Evolutionary conservation across 2,113 vertebrate species (phyloP).

Genomic region (Azemiops feae): DNA sequence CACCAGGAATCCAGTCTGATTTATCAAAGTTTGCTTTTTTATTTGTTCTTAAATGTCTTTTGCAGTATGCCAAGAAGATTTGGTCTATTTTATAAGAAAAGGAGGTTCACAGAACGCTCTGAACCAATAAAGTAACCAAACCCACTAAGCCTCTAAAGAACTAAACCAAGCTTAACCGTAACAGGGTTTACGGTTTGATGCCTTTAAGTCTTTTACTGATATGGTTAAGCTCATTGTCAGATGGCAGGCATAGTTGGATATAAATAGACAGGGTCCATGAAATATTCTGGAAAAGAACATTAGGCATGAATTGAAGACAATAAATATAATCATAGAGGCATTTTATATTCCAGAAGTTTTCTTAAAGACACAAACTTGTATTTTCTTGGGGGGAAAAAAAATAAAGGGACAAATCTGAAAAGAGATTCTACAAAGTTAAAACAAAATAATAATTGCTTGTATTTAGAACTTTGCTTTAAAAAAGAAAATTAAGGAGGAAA

Average conservation of each 20-base stretch:
- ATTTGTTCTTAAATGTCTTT: neutral
- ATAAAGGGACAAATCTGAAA: neutral
- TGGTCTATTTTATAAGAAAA: neutral
- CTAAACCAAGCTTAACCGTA: neutral
- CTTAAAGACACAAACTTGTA: neutral
- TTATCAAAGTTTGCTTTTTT: neutral
- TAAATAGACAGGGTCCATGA: neutral
- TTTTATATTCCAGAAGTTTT: neutral
- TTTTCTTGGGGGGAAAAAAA: too few relatives aligned
- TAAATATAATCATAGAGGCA: neutral
- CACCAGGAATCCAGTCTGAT: neutral
- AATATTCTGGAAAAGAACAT: neutral
- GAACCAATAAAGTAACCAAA: neutral
- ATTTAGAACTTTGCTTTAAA: neutral
- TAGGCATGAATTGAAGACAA: neutral
- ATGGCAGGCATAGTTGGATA: neutral
- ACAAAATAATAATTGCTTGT: neutral
- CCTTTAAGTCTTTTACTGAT: neutral
- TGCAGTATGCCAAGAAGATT: neutral
- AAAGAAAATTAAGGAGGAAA: neutral
- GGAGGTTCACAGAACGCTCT: neutral
- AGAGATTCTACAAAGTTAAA: neutral
- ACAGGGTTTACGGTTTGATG: neutral
- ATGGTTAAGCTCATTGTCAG: neutral
- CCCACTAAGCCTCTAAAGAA: neutral